Conservation (phyloP, 64 coral and sea anemone species). For the Cladopsammia gracilis region DNA sequence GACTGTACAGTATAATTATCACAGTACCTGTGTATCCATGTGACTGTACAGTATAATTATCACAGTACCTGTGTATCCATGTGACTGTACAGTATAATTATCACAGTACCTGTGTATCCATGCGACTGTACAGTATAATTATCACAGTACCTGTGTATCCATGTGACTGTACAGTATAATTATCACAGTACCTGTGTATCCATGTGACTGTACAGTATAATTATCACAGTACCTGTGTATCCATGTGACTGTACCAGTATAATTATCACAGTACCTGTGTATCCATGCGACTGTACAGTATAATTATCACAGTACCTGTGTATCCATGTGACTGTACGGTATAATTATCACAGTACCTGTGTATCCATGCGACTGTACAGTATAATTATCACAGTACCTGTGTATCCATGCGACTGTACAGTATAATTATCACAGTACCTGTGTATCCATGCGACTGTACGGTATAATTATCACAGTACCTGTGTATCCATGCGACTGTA, state of each 20-base stretch:
- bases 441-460: slow-evolving; percentile 30
- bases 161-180: no score
- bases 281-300: slow-evolving; percentile 19
- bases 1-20: no score
- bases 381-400: slow-evolving; percentile 6
- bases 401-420: slow-evolving; percentile 27
- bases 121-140: no score
- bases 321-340: slow-evolving; percentile 31
- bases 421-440: not conserved
- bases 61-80: slow-evolving; percentile 28
- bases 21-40: slow-evolving; percentile 19
- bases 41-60: no score
- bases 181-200: slow-evolving; percentile 29
- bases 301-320: slow-evolving; percentile 10
- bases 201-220: slow-evolving; percentile 1
- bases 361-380: slow-evolving; percentile 30
- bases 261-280: slow-evolving; percentile 16
- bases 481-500: slow-evolving; percentile 34
- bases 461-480: not conserved
- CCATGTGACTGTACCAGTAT: slow-evolving; percentile 10
- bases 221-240: slow-evolving; percentile 26
- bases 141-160: slow-evolving; percentile 28
- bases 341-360: slow-evolving; percentile 3
- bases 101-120: slow-evolving; percentile 28
- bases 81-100: no score